phyloP scores from a whole-genome alignment of 2,797 vertebrate genomes.

The Acanthiza pusilla region DNA sequence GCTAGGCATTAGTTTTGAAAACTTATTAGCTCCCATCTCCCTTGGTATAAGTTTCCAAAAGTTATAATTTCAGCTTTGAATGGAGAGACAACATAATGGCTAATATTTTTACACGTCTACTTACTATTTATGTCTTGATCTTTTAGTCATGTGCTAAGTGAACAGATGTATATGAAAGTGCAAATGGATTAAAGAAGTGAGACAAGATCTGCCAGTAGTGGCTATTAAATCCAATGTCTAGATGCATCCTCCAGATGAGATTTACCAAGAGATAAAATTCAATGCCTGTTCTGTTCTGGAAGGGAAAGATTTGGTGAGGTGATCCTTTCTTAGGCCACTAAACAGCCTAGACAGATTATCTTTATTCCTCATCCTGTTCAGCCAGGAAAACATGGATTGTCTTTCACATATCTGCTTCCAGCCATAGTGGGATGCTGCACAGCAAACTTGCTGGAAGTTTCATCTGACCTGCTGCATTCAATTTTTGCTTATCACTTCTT shows the following conservation, averaged over 20 bases:
- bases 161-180: background rate
- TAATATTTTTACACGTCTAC: background rate
- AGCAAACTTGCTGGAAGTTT: background rate
- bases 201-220: background rate
- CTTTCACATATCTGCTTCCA: background rate
- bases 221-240: background rate
- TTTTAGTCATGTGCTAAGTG: background rate
- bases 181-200: background rate
- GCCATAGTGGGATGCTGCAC: background rate
- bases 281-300: background rate
- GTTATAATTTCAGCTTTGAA: background rate
- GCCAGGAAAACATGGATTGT: background rate
- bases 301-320: background rate
- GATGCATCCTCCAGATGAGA: background rate
- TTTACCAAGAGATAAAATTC: background rate
- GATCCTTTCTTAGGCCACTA: background rate
- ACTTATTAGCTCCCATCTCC: background rate
- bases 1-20: background rate
- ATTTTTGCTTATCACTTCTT: background rate
- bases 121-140: background rate
- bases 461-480: background rate
- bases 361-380: background rate
- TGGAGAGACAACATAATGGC: accelerated
- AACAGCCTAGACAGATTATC: background rate
- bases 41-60: background rate